phyloP scores from a whole-genome alignment of 2,888 invertebrate genomes.

The Charanyca ferruginea region DNA sequence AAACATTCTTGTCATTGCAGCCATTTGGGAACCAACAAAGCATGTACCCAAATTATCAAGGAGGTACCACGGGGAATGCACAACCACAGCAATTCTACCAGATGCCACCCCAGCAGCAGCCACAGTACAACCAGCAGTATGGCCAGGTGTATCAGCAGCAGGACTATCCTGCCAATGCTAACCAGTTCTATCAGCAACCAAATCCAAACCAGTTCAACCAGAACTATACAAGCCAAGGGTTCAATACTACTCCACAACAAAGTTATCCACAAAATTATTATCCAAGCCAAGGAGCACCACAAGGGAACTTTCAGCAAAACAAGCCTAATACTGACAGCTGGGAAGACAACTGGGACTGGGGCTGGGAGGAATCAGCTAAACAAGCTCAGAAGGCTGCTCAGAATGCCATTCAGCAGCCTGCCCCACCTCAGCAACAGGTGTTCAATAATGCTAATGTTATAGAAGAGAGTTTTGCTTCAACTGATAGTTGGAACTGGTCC shows the following conservation, averaged over 20 bases:
- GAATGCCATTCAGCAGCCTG: conserved; percentile 56
- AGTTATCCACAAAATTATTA: conserved; percentile 80
- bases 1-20: conserved; percentile 73
- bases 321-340: conserved; percentile 79
- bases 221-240: conserved; percentile 77
- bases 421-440: conserved; percentile 65
- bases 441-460: conserved; percentile 87
- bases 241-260: conserved; percentile 71
- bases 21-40: conserved; percentile 81
- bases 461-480: conserved; percentile 91
- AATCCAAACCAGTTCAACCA: conserved; percentile 79
- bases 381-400: conserved; percentile 77
- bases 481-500: conserved; percentile 92
- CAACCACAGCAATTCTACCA: conserved; percentile 81
- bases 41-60: conserved; percentile 81
- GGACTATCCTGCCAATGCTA: conserved; percentile 78
- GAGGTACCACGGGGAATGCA: conserved; percentile 61
- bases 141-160: conserved; percentile 82
- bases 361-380: conserved; percentile 91
- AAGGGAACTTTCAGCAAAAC: conserved; percentile 72
- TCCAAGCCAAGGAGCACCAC: conserved; percentile 75
- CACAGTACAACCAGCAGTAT: conserved; percentile 86
- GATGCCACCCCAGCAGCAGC: conserved; percentile 69
- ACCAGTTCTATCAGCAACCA: conserved; percentile 75
- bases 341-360: conserved; percentile 92